A percentile compares a stretch with the other conserved stretches of the same genome.
Conservation (phyloP, 2,888 invertebrate species). For the Bruchidius siliquastri region DNA sequence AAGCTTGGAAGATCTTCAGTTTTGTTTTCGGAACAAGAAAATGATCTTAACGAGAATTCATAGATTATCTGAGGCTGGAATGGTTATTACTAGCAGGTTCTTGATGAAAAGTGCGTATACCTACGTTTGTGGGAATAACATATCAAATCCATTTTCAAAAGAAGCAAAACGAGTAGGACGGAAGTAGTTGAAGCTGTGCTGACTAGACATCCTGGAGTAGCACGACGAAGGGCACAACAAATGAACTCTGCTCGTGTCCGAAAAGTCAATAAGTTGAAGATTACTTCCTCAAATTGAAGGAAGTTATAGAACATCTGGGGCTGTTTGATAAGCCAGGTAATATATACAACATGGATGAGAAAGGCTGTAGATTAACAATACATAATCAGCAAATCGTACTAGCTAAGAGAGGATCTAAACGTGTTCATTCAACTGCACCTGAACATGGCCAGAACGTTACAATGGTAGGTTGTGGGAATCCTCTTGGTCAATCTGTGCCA, state of each 20-base stretch:
- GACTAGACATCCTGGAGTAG: constrained; percentile 20
- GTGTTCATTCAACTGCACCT: constrained; percentile 29
- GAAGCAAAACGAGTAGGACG: constrained; percentile 17
- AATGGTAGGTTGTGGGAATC: background rate
- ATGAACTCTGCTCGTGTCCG: constrained; percentile 32
- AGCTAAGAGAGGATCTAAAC: constrained; percentile 26
- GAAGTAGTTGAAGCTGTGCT: constrained; percentile 25
- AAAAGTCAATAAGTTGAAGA: constrained; percentile 22
- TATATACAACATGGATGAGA: constrained; percentile 33
- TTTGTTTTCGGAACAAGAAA: constrained; percentile 16
- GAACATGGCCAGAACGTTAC: constrained; percentile 29
- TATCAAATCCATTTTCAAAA: constrained; percentile 16
- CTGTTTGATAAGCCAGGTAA: constrained; percentile 20
- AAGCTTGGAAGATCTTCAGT: constrained; percentile 8
- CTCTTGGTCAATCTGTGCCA: constrained; percentile 21
- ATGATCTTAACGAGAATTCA: constrained; percentile 15
- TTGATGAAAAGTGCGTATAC: constrained; percentile 16
- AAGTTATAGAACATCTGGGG: background rate
- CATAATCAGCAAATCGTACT: constrained; percentile 25
- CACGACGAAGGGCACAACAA: constrained; percentile 25
- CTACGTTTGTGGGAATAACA: constrained; percentile 10
- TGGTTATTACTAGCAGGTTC: constrained; percentile 16
- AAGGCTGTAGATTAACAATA: constrained; percentile 26
- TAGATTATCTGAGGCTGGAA: constrained; percentile 15
- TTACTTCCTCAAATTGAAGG: background rate